A percentile compares a stretch with the other conserved stretches of the same genome.
Conservation (phyloP, 1,140 invertebrate genomes). For the Halictus rubicundus region DNA sequence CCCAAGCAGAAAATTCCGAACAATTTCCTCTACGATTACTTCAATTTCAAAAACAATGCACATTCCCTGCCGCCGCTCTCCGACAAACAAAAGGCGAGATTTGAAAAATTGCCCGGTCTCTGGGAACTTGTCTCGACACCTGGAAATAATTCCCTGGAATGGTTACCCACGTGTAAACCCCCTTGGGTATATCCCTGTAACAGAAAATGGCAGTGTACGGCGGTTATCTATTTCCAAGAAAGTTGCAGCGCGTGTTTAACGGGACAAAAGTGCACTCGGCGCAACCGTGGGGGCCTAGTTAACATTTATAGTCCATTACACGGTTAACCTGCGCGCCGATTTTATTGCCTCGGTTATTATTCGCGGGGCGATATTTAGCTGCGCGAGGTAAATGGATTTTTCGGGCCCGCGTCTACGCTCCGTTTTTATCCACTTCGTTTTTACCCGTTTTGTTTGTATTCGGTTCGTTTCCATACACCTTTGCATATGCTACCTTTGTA, state of each 20-base stretch:
- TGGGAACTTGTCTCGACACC: no score
- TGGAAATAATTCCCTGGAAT: no score
- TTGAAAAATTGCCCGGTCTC: no score
- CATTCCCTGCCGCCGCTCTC: no score
- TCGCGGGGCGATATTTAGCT: neutral
- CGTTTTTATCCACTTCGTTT: no score
- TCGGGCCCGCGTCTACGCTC: conserved; percentile 17
- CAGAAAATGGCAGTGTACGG: neutral
- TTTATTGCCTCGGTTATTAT: conserved; percentile 8
- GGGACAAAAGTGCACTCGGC: neutral
- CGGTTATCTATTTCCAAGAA: neutral
- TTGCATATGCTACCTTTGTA: no score
- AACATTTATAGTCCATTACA: conserved; percentile 12
- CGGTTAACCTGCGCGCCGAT: conserved; percentile 9
- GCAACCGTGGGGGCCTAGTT: neutral
- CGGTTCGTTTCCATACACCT: no score
- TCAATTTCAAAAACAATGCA: no score
- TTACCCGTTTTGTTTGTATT: neutral
- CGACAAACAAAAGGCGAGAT: no score
- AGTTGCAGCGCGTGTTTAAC: neutral
- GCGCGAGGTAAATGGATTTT: conserved; percentile 16
- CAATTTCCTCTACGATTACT: no score
- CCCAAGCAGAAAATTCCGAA: no score
- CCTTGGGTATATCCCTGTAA: neutral
- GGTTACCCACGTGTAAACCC: no score